Percentiles rank a stretch among this genome's conserved stretches.
phyloP scores from a whole-genome alignment of 2,797 vertebrate species.

The Periparus ater region DNA sequence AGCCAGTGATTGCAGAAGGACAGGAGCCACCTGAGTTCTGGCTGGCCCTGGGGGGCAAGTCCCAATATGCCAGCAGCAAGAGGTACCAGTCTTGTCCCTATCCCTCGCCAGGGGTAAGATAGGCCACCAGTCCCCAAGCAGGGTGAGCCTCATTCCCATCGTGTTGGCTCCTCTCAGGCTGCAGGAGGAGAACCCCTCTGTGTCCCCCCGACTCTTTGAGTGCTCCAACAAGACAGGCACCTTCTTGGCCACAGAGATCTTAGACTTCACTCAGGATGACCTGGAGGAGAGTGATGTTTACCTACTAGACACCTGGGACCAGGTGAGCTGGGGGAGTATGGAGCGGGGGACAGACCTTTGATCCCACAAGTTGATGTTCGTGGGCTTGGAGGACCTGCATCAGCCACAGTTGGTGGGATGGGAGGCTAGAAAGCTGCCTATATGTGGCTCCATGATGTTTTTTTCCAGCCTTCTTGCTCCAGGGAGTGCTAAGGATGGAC shows the following conservation, averaged over 20 bases:
- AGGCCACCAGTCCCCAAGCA: background rate
- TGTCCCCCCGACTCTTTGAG: constrained; percentile 83
- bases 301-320: constrained; percentile 86
- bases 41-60: constrained; percentile 85
- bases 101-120: background rate
- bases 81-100: constrained; percentile 70
- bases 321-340: constrained; percentile 64
- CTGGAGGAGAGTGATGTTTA: constrained; percentile 85
- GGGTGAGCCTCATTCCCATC: background rate
- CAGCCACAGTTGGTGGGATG: background rate
- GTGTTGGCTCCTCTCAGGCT: constrained; percentile 57
- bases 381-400: background rate
- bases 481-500: background rate
- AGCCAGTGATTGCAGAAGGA: constrained; percentile 84
- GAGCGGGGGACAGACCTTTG: background rate
- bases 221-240: constrained; percentile 87
- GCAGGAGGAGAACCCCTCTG: constrained; percentile 74
- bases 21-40: constrained; percentile 88
- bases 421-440: background rate
- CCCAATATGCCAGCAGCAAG: constrained; percentile 83
- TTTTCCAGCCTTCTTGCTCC: background rate
- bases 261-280: constrained; percentile 85
- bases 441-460: rapidly evolving
- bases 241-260: constrained; percentile 83
- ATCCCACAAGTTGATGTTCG: background rate